A percentile compares a stretch with the other conserved stretches of the same genome.
Evolutionary conservation across 2,797 vertebrate species (phyloP).

Genomic region (Synanceia verrucosa): DNA sequence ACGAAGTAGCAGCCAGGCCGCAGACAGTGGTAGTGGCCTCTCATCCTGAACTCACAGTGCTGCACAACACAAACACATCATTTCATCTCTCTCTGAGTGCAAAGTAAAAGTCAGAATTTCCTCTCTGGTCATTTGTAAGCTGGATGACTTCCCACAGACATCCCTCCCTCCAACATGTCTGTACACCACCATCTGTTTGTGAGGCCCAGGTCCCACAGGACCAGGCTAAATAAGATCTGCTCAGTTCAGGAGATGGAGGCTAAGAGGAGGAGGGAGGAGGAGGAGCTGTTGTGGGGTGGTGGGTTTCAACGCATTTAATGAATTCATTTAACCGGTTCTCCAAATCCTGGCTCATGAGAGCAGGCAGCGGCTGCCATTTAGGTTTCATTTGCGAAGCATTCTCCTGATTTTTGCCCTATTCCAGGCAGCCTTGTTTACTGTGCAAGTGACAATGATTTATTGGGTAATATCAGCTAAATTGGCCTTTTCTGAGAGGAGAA

Average conservation of each 20-base stretch:
- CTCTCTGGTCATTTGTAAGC: slow-evolving; percentile 32
- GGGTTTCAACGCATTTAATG: slow-evolving; percentile 86
- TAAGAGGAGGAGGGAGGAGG: slow-evolving; percentile 36
- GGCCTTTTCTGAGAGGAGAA: slow-evolving; percentile 85
- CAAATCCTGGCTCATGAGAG: slow-evolving; percentile 81
- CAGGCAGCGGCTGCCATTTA: slow-evolving; percentile 81
- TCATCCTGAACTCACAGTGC: slow-evolving; percentile 99
- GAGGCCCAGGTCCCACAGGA: slow-evolving; percentile 78
- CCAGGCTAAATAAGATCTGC: slow-evolving; percentile 80
- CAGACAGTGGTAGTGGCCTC: slow-evolving; percentile 98
- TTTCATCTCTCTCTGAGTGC: slow-evolving; percentile 20
- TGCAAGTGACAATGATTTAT: slow-evolving; percentile 85
- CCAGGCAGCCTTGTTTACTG: slow-evolving; percentile 84
- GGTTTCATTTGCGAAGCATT: slow-evolving; percentile 82
- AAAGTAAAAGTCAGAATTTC: slow-evolving; percentile 20
- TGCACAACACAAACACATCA: slow-evolving; percentile 62
- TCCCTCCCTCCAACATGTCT: slow-evolving; percentile 74
- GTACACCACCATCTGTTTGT: slow-evolving; percentile 83
- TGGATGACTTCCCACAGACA: slow-evolving; percentile 45
- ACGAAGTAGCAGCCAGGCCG: slow-evolving; percentile 94
- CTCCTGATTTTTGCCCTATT: slow-evolving; percentile 83
- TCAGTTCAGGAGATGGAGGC: slow-evolving; percentile 73
- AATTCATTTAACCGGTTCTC: slow-evolving; percentile 86
- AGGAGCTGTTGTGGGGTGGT: slow-evolving; percentile 70
- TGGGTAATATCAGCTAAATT: slow-evolving; percentile 86